Base-by-base conservation (phyloP, 2,888 invertebrate species). In the Ormia ochracea region DNA sequence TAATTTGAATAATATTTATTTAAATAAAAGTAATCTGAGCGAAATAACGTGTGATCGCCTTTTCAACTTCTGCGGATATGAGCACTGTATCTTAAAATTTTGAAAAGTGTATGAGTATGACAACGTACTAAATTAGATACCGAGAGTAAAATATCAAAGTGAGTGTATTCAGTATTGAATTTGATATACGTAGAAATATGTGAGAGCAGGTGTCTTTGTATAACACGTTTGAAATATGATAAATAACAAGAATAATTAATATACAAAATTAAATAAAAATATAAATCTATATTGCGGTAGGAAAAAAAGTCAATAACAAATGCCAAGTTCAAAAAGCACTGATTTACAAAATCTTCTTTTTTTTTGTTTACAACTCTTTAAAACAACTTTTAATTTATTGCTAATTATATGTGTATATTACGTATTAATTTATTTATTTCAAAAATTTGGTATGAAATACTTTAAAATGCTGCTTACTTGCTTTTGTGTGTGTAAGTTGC, bases 221-320 rank as follows among this genome's bases (percentile, higher is more conserved):
- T 10, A 45, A 19, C 9, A 19, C 10, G 1, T 19, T 19, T 50
- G 41, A 45, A 56, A 43, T 58, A 33, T 9, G 31, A 63, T 28
- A 12, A 17, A 14, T 31, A 36, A 23, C n/a, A 33, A 36, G 2
- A 52, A 23, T 12, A 56, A 31, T 12, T 26, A 10, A 7, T 14
- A n/a, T 12, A 52, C 36, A 26, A 41, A 12, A 17, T 28, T 4
- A 33, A 61, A 43, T 2, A 43, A 0, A 28, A 1, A 26, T n/a
- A n/a, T 48, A 23, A 52, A 52, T 52, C 36, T 54, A 33, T 72
- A 19, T 54, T 52, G 59, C 38, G 50, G 50, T 61, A 59, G 50
- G 33, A 23, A 28, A 3, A 31, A 68, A 17, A 21, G 21, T n/a
- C 43, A 56, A 58, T 3, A 65, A 66, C 19, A 28, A 7, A 52